These are phyloP conservation scores for Willisornis vidua DNA, from an alignment of 2,113 vertebrate genomes.

Conservation along the genomic window DNA sequence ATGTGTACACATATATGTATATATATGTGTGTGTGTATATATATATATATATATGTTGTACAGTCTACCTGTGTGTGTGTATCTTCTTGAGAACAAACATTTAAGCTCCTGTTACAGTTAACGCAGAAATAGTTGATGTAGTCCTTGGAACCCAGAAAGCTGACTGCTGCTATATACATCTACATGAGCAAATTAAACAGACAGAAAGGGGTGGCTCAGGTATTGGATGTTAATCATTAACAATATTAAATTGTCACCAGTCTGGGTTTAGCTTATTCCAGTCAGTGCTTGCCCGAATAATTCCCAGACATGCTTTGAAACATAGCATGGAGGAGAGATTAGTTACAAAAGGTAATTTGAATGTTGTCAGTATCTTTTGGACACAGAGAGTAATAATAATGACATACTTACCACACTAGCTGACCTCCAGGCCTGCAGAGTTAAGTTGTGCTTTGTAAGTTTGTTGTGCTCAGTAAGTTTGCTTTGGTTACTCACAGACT, in stretches of 20 bases:
- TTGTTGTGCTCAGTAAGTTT: too few relatives aligned
- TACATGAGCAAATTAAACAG: neutral
- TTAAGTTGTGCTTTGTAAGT: too few relatives aligned
- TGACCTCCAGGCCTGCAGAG: too few relatives aligned
- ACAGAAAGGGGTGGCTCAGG: neutral
- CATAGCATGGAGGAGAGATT: neutral
- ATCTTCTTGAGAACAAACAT: neutral
- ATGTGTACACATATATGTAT: neutral
- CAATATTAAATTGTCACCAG: rapidly evolving
- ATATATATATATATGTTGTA: neutral
- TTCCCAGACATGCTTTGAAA: neutral
- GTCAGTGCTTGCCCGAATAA: neutral
- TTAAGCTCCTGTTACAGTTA: neutral
- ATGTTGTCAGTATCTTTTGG: too few relatives aligned
- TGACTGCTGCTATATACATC: neutral
- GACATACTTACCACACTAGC: too few relatives aligned
- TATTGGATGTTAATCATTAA: neutral
- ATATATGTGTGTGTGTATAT: neutral
- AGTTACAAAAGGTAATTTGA: neutral
- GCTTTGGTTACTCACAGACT: too few relatives aligned
- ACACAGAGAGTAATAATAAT: too few relatives aligned
- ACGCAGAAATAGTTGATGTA: neutral
- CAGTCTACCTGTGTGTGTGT: neutral
- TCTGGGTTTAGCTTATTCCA: neutral
- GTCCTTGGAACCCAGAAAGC: neutral